These are phyloP conservation scores for Drosophila nasuta DNA, from an alignment of 1,140 invertebrate genomes.

Conservation along the genomic window DNA sequence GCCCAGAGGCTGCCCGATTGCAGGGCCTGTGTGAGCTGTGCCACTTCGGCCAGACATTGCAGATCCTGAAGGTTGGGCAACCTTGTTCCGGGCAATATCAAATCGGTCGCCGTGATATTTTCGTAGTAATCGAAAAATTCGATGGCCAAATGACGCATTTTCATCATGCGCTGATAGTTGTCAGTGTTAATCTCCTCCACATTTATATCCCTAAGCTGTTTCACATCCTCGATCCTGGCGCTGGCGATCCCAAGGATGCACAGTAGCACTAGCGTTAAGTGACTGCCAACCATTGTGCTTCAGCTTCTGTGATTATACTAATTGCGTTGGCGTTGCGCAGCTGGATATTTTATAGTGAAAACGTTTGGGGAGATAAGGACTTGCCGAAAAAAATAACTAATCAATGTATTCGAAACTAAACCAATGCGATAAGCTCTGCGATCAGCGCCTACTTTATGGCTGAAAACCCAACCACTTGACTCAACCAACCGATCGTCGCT, in stretches of 20 bases:
- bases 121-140: conserved; percentile 42
- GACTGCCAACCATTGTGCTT: not conserved
- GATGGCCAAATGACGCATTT: conserved; percentile 42
- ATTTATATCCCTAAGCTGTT: no score
- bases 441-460: not conserved
- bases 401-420: not conserved
- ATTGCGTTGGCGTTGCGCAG: not conserved
- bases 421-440: not conserved
- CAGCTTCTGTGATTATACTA: not conserved
- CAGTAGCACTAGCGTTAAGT: not conserved
- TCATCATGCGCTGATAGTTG: conserved; percentile 27
- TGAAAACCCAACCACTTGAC: not conserved
- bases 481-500: not conserved
- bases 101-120: conserved; percentile 37
- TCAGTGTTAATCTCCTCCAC: not conserved
- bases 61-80: conserved; percentile 33
- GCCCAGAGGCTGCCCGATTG: conserved; percentile 41
- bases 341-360: not conserved
- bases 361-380: not conserved
- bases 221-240: not conserved
- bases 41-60: conserved; percentile 44
- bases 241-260: not conserved
- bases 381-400: not conserved
- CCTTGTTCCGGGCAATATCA: not conserved
- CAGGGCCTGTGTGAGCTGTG: conserved; percentile 23